These are phyloP conservation scores for Chirona hameri DNA, from an alignment of 2,888 invertebrate species.

Conservation along the genomic window DNA sequence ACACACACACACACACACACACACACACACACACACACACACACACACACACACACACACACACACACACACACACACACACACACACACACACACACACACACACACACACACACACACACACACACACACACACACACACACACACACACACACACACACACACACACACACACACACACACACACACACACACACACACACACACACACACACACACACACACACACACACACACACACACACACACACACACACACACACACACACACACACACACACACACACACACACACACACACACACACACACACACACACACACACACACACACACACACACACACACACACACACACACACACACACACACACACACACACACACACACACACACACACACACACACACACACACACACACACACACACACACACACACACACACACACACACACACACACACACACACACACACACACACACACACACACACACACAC, in stretches of 20 bases:
- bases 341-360: not conserved
- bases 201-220: not conserved
- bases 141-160: not conserved
- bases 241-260: not conserved
- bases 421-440: not conserved
- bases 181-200: not conserved
- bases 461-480: not conserved
- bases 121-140: not conserved
- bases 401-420: not conserved
- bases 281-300: not conserved
- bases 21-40: not conserved
- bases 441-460: not conserved
- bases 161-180: not conserved
- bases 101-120: not conserved
- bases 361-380: not conserved
- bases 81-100: not conserved
- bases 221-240: not conserved
- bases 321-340: not conserved
- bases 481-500: not conserved
- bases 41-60: not conserved
- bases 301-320: not conserved
- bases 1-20: not conserved
- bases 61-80: not conserved
- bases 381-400: not conserved
- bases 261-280: not conserved